A percentile compares a stretch with the other conserved stretches of the same genome.
phyloP scores from a whole-genome alignment of 2,113 vertebrate species.

The Salvator merianae region DNA sequence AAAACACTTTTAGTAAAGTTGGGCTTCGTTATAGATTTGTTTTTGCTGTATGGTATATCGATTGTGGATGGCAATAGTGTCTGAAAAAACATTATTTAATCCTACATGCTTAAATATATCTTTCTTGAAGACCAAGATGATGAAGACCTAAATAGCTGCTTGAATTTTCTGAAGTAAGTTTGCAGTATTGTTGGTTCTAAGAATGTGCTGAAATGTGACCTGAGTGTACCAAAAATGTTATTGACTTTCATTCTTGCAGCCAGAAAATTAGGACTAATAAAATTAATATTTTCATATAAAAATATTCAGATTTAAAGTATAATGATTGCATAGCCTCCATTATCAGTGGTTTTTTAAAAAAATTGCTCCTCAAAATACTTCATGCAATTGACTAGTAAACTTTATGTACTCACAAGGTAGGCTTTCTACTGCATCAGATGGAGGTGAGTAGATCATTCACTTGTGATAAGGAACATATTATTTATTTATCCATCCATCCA shows the following conservation, averaged over 20 bases:
- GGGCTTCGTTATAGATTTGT: conserved; percentile 11
- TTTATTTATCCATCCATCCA: too few species aligned
- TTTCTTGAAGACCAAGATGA: conserved; percentile 35
- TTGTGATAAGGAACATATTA: too few species aligned
- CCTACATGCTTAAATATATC: conserved; percentile 8
- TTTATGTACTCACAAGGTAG: neutral
- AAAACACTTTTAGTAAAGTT: neutral
- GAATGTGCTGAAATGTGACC: conserved; percentile 9
- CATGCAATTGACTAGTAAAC: neutral
- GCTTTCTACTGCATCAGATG: neutral
- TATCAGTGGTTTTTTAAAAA: neutral
- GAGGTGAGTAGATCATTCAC: too few species aligned
- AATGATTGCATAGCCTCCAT: neutral
- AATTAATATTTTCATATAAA: neutral
- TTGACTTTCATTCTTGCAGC: neutral
- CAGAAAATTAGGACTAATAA: neutral
- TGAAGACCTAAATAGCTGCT: conserved; percentile 24
- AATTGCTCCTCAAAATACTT: neutral
- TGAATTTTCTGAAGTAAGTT: conserved; percentile 30
- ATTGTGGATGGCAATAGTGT: neutral
- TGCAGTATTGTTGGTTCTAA: neutral
- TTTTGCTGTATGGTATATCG: neutral
- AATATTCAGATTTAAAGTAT: neutral
- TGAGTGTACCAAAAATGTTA: conserved; percentile 7
- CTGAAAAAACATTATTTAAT: neutral